Conservation (phyloP, 1,140 invertebrate species). For the Pseudomyrmex dendroicus region DNA sequence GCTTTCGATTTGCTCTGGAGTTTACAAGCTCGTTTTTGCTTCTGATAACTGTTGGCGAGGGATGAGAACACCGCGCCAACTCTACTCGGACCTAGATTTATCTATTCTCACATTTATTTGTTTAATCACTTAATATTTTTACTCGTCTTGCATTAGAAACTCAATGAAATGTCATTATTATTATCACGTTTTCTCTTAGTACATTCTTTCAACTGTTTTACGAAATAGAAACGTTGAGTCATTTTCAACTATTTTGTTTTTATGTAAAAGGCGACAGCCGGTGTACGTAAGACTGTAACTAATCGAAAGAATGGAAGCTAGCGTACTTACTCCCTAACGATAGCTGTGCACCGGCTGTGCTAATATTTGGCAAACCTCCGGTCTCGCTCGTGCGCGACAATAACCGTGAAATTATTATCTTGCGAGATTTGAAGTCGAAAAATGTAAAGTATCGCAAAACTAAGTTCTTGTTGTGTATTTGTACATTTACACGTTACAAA, state of each 20-base stretch:
- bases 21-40: too few species aligned
- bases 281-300: conserved; percentile 9
- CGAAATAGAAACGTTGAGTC: background rate
- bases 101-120: conserved; percentile 57
- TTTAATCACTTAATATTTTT: conserved; percentile 41
- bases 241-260: conserved; percentile 6
- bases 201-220: background rate
- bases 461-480: background rate
- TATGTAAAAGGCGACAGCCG: background rate
- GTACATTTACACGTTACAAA: background rate
- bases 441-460: conserved; percentile 15
- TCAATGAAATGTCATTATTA: conserved; percentile 6
- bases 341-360: conserved; percentile 70
- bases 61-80: too few species aligned
- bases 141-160: background rate
- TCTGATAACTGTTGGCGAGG: too few species aligned
- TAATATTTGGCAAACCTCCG: conserved; percentile 71
- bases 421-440: conserved; percentile 34
- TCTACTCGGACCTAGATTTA: conserved; percentile 35
- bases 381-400: conserved; percentile 32
- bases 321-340: conserved; percentile 34
- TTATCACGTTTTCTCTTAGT: background rate
- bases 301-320: conserved; percentile 10
- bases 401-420: conserved; percentile 52
- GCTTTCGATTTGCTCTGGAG: too few species aligned